phyloP scores from a whole-genome alignment of 2,113 vertebrate genomes.

The Hassar affinis region DNA sequence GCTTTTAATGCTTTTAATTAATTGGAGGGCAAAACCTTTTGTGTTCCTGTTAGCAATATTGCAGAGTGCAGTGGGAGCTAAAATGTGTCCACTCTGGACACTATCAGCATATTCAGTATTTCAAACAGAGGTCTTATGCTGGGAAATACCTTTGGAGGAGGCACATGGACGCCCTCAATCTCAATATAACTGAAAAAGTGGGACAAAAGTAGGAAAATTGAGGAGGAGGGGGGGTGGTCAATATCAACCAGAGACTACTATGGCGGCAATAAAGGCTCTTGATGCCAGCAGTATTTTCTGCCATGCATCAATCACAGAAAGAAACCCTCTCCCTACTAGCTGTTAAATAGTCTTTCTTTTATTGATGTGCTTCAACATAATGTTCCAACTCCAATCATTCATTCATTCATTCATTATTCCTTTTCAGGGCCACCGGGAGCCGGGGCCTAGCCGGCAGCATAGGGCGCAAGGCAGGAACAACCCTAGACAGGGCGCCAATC shows the following conservation, averaged over 20 bases:
- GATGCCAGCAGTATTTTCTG: too few relatives aligned
- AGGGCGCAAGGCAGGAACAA: too few relatives aligned
- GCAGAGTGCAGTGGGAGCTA: slow-evolving; percentile 28
- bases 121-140: slow-evolving; percentile 24
- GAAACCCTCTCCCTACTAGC: not conserved
- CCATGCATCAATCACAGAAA: not conserved
- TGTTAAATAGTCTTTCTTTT: not conserved
- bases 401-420: not conserved
- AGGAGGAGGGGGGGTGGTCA: not conserved
- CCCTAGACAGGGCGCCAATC: too few relatives aligned
- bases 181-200: not conserved
- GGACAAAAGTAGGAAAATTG: not conserved
- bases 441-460: too few relatives aligned
- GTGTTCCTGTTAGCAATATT: slow-evolving; percentile 47
- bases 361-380: not conserved
- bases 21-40: slow-evolving; percentile 57
- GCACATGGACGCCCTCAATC: not conserved
- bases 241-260: not conserved
- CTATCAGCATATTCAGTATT: slow-evolving; percentile 46
- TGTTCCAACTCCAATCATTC: too few relatives aligned
- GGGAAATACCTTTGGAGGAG: slow-evolving; percentile 35
- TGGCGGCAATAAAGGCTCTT: not conserved
- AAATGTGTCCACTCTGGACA: slow-evolving; percentile 37
- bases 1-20: slow-evolving; percentile 75
- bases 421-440: too few relatives aligned